phyloP scores from a whole-genome alignment of 2,113 vertebrate species.

The Arvicanthis niloticus region DNA sequence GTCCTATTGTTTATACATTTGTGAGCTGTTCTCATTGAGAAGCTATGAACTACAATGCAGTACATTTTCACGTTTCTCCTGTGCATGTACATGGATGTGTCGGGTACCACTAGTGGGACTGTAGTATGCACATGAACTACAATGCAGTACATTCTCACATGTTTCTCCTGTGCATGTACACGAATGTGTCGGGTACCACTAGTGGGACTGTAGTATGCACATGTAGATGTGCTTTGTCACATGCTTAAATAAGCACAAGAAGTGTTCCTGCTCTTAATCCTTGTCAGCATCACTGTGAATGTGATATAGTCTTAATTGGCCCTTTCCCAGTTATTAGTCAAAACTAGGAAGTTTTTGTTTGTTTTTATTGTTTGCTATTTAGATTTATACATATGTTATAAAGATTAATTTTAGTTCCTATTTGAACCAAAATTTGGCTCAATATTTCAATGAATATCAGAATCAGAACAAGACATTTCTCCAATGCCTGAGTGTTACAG shows the following conservation, averaged over 20 bases:
- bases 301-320: background rate
- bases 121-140: background rate
- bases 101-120: background rate
- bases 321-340: background rate
- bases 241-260: background rate
- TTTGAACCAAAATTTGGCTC: background rate
- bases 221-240: background rate
- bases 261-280: background rate
- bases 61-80: background rate
- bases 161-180: background rate
- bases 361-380: background rate
- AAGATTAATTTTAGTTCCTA: conserved; percentile 10
- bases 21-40: background rate
- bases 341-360: background rate
- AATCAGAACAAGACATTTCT: conserved; percentile 18
- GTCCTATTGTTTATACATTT: background rate
- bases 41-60: background rate
- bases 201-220: background rate
- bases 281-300: background rate
- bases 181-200: background rate
- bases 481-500: background rate
- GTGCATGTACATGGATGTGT: background rate
- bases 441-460: conserved; percentile 11
- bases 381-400: background rate
- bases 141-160: background rate